Evolutionary conservation across 2,797 vertebrate genomes (phyloP), one percentile per base, ranked within the genome.

Genomic region (Pangasius macronema): DNA sequence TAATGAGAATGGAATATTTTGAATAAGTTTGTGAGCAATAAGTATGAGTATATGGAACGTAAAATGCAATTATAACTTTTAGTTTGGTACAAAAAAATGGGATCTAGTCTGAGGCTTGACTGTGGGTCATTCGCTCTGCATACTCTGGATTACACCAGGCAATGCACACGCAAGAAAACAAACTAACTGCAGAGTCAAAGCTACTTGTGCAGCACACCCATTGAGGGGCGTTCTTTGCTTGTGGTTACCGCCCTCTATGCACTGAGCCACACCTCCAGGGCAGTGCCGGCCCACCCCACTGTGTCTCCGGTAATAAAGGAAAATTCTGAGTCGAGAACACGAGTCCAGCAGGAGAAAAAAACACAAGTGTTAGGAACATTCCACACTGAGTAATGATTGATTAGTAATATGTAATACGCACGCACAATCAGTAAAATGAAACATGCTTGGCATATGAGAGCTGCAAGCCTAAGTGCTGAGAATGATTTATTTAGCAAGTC

Each of bases 251-350:
- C 89, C 88, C 87, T 89, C 90, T 92, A 90, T n/a, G 55, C 88
- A 80, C 85, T 90, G 89, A 80, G 76, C 57, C 33, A 89, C 87
- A 85, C 82, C 88, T 93, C 92, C 92, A 79, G 86, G 85, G 87
- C 88, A 84, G 75, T 89, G 88, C 51, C 20, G 85, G 70, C 87
- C 87, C 75, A 81, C 88, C 89, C 89, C 86, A 9, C 85, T 86
- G 87, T 90, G 91, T 81, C 89, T 91, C 85, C 88, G 91, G 85
- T 91, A 91, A 91, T 88, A 89, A 93, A 90, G 91, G 90, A 95
- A 49, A 92, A 93, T 94, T 91, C 94, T 94, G 93, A 93, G 88
- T 87, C 70, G 90, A 91, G 86, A 86, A 89, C 89, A 92, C 51
- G 65, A 76, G 85, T 86, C 87, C 86, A 88, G 39, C 86, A 68